Evolutionary conservation across 2,888 invertebrate species (phyloP), one percentile per base, ranked within the genome.

Genomic region (Empis stercorea): DNA sequence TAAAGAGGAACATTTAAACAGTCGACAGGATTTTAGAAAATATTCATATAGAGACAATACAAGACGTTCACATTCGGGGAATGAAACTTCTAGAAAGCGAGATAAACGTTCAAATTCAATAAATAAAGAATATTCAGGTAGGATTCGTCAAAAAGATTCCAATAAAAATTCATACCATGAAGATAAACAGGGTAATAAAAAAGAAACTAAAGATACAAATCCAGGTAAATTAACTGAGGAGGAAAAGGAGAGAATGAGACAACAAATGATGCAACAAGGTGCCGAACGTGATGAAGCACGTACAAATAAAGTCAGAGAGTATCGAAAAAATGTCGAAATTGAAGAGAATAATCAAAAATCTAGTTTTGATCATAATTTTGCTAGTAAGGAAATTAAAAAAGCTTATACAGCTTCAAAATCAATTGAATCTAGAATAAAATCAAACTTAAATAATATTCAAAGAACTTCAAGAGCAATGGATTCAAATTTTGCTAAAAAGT

Each of bases 361-460:
- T 48, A 61, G 69, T 54, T 73, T 74, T 63, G 70, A 75, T 63
- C 62, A 72, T 54, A 73, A 74, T 50, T 76, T 76, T 56, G 62
- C 69, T 9, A 68, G 68, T 47, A 67, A 66, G 27, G 63, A 68
- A 54, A 57, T 68, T 6, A 62, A 64, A 43, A 66, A 67, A 44
- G 70, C 68, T 5, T 64, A 74, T 38, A 69, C 70, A 49, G 80
- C 80, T 56, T 78, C 87, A 64, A 71, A 84, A 53, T 71, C 80
- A 1, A 81, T 95, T 0, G 91, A 88, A 61, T 79, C 81, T 52
- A 76, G 94, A 55, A 82, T 95, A 44, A 87, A 84, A 60, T 79
- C 93, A 13, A 95, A 92, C 63, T 78, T 87, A 39, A 87, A 93
- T 65, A 87, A 88, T 59, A 87, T 94, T 54, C 94, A 95, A 65